Conservation (phyloP, 2,113 vertebrate species). For the Pipra filicauda region DNA sequence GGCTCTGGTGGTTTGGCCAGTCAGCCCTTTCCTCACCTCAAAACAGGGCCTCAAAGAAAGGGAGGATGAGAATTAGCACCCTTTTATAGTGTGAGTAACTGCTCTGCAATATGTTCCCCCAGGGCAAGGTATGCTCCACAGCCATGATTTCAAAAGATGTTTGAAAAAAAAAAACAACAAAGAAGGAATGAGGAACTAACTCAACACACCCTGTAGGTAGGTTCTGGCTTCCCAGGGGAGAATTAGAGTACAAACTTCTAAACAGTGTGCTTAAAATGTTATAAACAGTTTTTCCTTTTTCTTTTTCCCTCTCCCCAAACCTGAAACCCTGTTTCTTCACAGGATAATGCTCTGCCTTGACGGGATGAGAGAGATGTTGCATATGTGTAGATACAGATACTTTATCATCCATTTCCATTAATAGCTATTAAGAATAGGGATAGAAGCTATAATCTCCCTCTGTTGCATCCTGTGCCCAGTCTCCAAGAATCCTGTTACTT, state of each 20-base stretch:
- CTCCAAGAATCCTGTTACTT: slow-evolving; percentile 39
- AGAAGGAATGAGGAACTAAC: slow-evolving; percentile 44
- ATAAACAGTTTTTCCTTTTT: not conserved
- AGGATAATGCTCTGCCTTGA: not conserved
- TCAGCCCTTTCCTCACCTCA: not conserved
- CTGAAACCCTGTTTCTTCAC: not conserved
- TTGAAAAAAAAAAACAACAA: not conserved
- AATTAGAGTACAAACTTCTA: not conserved
- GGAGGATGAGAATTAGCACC: not conserved
- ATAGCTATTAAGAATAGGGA: slow-evolving; percentile 1
- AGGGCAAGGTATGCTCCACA: slow-evolving; percentile 12
- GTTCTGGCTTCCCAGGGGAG: slow-evolving; percentile 8
- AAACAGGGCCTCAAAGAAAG: not conserved
- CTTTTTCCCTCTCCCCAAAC: not conserved
- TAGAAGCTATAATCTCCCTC: not conserved
- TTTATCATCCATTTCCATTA: slow-evolving; percentile 14
- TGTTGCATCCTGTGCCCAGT: not conserved
- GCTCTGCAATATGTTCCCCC: not conserved
- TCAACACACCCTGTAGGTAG: slow-evolving; percentile 8
- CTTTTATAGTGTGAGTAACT: slow-evolving; percentile 4
- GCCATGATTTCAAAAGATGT: not conserved
- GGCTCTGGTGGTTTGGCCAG: not conserved
- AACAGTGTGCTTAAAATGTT: not conserved
- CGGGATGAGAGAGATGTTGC: not conserved
- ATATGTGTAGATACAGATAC: not conserved